These are phyloP conservation scores for Pandion haliaetus DNA, from an alignment of 2,113 vertebrate genomes.

Conservation along the genomic window DNA sequence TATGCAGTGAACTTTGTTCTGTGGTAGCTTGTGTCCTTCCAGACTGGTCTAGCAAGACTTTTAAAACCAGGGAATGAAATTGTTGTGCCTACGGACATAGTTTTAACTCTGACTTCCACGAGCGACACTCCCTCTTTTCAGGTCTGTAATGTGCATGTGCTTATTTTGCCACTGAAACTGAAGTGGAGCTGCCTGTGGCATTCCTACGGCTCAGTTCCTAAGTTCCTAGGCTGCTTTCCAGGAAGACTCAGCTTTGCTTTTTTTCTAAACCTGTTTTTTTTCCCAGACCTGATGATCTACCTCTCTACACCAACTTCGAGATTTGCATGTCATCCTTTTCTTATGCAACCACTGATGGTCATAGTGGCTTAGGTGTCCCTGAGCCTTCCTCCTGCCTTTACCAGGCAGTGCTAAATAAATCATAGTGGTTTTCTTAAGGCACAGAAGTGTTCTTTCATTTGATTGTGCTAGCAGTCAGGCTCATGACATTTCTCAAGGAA, in stretches of 20 bases:
- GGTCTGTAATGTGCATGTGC: neutral
- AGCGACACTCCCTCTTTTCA: neutral
- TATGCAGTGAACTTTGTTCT: neutral
- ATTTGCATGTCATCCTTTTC: neutral
- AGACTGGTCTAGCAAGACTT: neutral
- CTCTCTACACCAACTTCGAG: neutral
- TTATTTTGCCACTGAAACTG: neutral
- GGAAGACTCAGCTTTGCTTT: neutral
- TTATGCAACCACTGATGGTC: neutral
- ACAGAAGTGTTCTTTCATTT: neutral
- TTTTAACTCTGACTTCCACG: neutral
- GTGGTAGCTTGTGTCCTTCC: neutral
- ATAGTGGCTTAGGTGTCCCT: neutral
- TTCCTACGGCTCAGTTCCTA: neutral
- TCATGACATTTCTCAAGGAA: neutral
- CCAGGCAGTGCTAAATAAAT: neutral
- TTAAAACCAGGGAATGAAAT: neutral
- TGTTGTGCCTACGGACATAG: neutral
- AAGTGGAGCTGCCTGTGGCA: neutral
- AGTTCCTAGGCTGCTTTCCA: neutral
- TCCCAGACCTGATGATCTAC: accelerated
- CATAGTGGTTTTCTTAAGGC: neutral
- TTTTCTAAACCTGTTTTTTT: neutral
- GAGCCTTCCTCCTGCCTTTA: neutral
- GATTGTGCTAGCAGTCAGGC: neutral